Conservation (phyloP, 2,888 invertebrate genomes). For the Hypena proboscidalis region DNA sequence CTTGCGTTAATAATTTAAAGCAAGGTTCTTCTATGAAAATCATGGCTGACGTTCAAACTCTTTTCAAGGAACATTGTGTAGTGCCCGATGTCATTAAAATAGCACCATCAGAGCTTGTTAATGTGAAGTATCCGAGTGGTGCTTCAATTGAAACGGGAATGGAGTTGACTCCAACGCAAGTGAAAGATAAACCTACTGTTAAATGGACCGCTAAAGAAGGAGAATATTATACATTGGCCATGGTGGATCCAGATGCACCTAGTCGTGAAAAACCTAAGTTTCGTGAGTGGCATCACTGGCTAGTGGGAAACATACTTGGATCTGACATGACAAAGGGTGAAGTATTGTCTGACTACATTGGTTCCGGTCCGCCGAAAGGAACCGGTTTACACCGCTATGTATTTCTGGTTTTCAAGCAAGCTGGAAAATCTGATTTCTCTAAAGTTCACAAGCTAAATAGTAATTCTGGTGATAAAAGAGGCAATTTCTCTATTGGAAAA, state of each 20-base stretch:
- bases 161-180: conserved; percentile 89
- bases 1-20: no score
- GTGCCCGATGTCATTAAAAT: conserved; percentile 89
- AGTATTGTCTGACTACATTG: conserved; percentile 86
- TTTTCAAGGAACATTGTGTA: conserved; percentile 81
- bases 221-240: conserved; percentile 87
- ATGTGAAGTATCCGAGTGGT: conserved; percentile 82
- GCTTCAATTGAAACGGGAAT: conserved; percentile 86
- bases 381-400: conserved; percentile 90
- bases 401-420: conserved; percentile 87
- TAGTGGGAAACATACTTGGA: conserved; percentile 90
- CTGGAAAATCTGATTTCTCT: conserved; percentile 73
- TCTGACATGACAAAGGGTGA: conserved; percentile 87
- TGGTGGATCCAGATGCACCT: conserved; percentile 92
- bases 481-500: conserved; percentile 84
- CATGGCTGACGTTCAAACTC: conserved; percentile 61
- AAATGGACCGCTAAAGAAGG: conserved; percentile 86
- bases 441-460: conserved; percentile 68
- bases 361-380: conserved; percentile 89
- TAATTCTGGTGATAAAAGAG: conserved; percentile 82
- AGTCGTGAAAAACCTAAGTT: conserved; percentile 88
- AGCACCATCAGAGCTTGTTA: conserved; percentile 80
- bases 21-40: neutral
- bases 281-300: conserved; percentile 92
- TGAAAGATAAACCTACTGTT: conserved; percentile 88